Base-by-base conservation (phyloP, 2,888 invertebrate genomes). In the Beris chalybata region DNA sequence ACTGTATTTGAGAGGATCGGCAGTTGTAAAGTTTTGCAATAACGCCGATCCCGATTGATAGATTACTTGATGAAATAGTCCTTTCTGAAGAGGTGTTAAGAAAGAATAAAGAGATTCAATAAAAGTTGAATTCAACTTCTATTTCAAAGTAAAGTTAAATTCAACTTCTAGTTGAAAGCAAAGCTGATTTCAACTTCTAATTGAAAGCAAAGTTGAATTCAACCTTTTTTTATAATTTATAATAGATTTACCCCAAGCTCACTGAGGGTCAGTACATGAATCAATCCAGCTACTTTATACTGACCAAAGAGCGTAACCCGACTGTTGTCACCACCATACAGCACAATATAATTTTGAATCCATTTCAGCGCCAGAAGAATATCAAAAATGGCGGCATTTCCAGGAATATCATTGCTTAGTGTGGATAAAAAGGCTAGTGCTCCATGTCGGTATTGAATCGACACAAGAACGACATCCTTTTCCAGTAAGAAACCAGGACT, bases 331-430 rank as follows among this genome's bases (percentile, higher is more conserved):
- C 83, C 83, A 48, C 82, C 80, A 69, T 82, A 83, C 58, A 71
- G 64, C n/a, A 64, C 66, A 30, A 82, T 80, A 71, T 82, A 74
- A 12, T 77, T 72, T 47, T 77, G 74, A 2, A 81, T 77, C 82
- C 82, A 83, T 64, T 77, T 69, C 38, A 83, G 71, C 1, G 81
- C 82, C 61, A 77, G 67, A 12, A 80, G 70, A 68, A 78, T 76
- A 71, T 83, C 83, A 65, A 80, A 72, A 30, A 83, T 71, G 3
- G 81, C 83, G 70, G 79, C 79, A 71, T 83, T 83, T 38, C 83
- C 83, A 4, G 81, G 77, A 6, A 79, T 74, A 3, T 75, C 76
- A n/a, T 77, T 75, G 43, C 78, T 79, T 64, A 78, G 76, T n/a
- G 82, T 76, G 13, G 80, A 79, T 54, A 82, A 67, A 70, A 82